Evolutionary conservation across 2,888 invertebrate species (phyloP).

Genomic region (Ceraclea dissimilis): DNA sequence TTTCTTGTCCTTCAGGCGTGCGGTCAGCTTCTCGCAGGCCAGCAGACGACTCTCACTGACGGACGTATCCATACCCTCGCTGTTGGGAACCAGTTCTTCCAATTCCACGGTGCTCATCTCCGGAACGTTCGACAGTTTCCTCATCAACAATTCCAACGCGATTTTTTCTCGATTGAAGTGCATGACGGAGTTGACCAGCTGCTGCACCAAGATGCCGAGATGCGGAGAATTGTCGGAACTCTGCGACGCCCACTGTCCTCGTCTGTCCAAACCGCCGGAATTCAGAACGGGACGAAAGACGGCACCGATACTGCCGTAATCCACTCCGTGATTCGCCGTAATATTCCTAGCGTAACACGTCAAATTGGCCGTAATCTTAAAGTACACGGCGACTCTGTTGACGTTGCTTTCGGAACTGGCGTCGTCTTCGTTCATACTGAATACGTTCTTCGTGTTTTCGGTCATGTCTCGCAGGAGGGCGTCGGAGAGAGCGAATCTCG

Average conservation of each 20-base stretch:
- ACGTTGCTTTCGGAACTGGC: slow-evolving; percentile 28
- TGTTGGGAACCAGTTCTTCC: slow-evolving; percentile 40
- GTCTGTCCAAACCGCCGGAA: slow-evolving; percentile 31
- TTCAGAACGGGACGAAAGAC: slow-evolving; percentile 46
- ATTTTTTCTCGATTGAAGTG: slow-evolving; percentile 46
- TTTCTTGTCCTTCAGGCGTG: slow-evolving; percentile 49
- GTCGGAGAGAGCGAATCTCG: slow-evolving; percentile 56
- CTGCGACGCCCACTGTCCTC: slow-evolving; percentile 28
- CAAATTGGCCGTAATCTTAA: slow-evolving; percentile 53
- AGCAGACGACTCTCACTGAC: slow-evolving; percentile 27
- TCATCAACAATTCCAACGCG: slow-evolving; percentile 41
- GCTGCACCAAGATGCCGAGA: slow-evolving; percentile 22
- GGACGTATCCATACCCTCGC: slow-evolving; percentile 27
- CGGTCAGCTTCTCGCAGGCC: slow-evolving; percentile 37
- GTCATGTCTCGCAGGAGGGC: slow-evolving; percentile 34
- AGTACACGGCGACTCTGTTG: slow-evolving; percentile 11
- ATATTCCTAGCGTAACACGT: slow-evolving; percentile 63
- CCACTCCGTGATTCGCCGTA: slow-evolving; percentile 48
- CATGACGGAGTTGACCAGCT: slow-evolving; percentile 45
- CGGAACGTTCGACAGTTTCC: slow-evolving; percentile 43
- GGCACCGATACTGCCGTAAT: slow-evolving; percentile 46
- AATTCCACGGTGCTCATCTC: slow-evolving; percentile 42
- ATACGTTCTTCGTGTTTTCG: slow-evolving; percentile 23
- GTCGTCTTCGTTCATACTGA: slow-evolving; percentile 6
- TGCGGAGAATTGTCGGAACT: slow-evolving; percentile 25